Percentiles rank a stretch among this genome's conserved stretches.
These are phyloP conservation scores for Syrphus vitripennis DNA, from an alignment of 2,888 invertebrate genomes.

Conservation along the genomic window DNA sequence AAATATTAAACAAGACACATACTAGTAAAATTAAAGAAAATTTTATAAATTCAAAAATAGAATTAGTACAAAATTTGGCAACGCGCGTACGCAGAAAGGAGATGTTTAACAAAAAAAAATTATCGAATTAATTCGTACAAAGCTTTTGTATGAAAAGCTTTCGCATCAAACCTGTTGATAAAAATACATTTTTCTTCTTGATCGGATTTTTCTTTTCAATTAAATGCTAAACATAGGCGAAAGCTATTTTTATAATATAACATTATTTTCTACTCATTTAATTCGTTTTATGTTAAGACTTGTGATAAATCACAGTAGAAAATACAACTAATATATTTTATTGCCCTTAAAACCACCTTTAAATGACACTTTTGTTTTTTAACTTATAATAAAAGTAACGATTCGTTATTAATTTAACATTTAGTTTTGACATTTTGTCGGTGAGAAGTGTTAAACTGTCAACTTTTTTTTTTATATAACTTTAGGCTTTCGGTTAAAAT, in stretches of 20 bases:
- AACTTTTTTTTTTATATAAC: constrained; percentile 48
- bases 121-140: neutral
- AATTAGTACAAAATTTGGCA: constrained; percentile 57
- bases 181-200: constrained; percentile 65
- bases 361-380: neutral
- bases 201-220: constrained; percentile 62
- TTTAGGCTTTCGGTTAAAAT: neutral
- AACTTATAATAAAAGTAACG: neutral
- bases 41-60: constrained; percentile 56
- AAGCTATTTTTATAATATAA: constrained; percentile 50
- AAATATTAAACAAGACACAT: constrained; percentile 11
- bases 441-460: neutral
- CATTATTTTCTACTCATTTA: constrained; percentile 12
- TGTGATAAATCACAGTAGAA: neutral
- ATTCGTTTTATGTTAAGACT: neutral
- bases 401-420: neutral
- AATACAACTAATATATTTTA: constrained; percentile 1
- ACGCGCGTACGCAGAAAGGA: constrained; percentile 60
- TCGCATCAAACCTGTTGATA: constrained; percentile 71
- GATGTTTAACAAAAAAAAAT: neutral
- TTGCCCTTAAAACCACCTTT: constrained; percentile 58
- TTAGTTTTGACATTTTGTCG: neutral
- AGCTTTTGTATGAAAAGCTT: constrained; percentile 50
- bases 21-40: neutral
- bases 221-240: constrained; percentile 63